Evolutionary conservation across 1,140 invertebrate species (phyloP).

Genomic region (Drosophila tani): DNA sequence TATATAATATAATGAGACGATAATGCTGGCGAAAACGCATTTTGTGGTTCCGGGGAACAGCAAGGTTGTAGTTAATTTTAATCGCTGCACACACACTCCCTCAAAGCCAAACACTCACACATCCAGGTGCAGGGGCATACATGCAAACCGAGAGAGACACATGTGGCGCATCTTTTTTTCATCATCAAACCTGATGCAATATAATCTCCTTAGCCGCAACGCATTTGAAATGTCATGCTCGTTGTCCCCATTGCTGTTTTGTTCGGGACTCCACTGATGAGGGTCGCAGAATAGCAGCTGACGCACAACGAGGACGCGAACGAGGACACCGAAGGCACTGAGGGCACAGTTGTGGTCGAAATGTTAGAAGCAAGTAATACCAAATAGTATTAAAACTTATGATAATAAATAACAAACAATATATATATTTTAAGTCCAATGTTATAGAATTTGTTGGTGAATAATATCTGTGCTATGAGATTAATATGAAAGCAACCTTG

Average conservation of each 20-base stretch:
- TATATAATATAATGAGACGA: conserved; percentile 3
- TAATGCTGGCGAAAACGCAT: conserved; percentile 1
- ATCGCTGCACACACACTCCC: conserved; percentile 6
- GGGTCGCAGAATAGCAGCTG: conserved; percentile 68
- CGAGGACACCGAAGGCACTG: conserved; percentile 20
- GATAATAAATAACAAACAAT: no score
- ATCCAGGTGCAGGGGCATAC: conserved; percentile 3
- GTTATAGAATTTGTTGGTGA: no score
- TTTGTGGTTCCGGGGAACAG: conserved; percentile 20
- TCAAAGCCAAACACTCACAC: neutral
- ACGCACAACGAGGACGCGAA: conserved; percentile 54
- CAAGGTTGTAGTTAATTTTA: conserved; percentile 46
- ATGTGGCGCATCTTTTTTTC: conserved; percentile 52
- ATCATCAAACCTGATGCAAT: conserved; percentile 52
- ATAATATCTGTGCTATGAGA: no score
- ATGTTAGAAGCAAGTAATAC: no score
- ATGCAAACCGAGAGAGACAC: conserved; percentile 40
- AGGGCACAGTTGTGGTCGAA: conserved; percentile 3
- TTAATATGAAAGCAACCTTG: no score
- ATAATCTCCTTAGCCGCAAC: conserved; percentile 55
- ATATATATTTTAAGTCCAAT: no score
- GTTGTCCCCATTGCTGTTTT: conserved; percentile 62
- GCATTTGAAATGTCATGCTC: conserved; percentile 57
- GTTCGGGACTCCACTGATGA: conserved; percentile 69
- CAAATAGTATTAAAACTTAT: no score